These are phyloP conservation scores for Oxygymnocypris stewartii DNA, from an alignment of 2,113 vertebrate species.

Conservation along the genomic window DNA sequence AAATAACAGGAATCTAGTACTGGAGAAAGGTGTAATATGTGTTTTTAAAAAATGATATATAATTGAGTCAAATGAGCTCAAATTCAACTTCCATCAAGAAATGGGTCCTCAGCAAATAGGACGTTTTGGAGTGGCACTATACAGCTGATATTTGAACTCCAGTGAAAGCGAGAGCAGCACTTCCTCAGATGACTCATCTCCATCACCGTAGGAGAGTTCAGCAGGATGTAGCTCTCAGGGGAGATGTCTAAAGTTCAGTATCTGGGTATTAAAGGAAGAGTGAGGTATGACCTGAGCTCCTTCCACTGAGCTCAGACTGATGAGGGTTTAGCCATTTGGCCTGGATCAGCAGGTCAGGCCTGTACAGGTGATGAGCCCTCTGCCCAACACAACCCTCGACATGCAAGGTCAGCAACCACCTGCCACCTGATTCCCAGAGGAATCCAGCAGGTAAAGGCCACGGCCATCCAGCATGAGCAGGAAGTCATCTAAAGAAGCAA, in stretches of 20 bases:
- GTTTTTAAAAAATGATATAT: neutral
- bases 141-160: neutral
- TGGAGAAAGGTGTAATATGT: neutral
- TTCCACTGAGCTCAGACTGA: conserved; percentile 57
- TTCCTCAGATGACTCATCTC: conserved; percentile 18
- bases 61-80: neutral
- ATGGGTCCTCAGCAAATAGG: neutral
- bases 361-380: conserved; percentile 50
- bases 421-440: neutral
- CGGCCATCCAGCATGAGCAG: neutral
- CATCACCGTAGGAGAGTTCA: conserved; percentile 12
- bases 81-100: conserved; percentile 5
- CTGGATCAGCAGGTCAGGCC: conserved; percentile 47
- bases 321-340: conserved; percentile 53
- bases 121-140: conserved; percentile 1
- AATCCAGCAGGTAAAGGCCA: conserved; percentile 14
- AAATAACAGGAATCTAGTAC: neutral
- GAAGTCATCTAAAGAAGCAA: conserved; percentile 22
- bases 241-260: conserved; percentile 38
- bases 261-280: conserved; percentile 33
- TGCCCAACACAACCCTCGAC: conserved; percentile 13
- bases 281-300: conserved; percentile 21
- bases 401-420: neutral
- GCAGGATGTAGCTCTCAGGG: neutral
- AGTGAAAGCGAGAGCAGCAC: neutral